phyloP scores from a whole-genome alignment of 2,797 vertebrate species.

The Diceros bicornis region DNA sequence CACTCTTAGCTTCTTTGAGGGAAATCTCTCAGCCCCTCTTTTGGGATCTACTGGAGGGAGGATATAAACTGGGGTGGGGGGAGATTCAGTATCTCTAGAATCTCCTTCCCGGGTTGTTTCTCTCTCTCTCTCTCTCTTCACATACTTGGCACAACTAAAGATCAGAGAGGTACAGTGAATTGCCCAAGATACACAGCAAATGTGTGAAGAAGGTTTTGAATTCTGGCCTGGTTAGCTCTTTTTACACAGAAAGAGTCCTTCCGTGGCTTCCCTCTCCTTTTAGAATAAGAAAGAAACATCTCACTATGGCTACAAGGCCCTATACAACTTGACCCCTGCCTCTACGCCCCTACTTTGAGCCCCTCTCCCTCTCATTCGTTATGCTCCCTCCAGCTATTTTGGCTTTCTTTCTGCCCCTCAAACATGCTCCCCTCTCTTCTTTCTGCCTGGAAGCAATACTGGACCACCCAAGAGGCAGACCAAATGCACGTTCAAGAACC shows the following conservation, averaged over 20 bases:
- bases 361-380: not conserved
- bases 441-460: not conserved
- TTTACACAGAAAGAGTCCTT: not conserved
- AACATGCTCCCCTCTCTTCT: not conserved
- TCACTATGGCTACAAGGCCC: not conserved
- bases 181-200: not conserved
- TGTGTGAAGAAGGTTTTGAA: not conserved
- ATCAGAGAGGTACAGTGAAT: not conserved
- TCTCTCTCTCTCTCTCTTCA: not conserved
- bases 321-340: not conserved
- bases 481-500: not conserved
- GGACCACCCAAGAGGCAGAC: not conserved
- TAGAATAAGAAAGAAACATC: not conserved
- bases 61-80: not conserved
- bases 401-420: not conserved
- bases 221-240: not conserved
- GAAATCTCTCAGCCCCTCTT: not conserved
- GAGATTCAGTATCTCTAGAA: not conserved
- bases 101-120: not conserved
- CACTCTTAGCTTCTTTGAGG: not conserved
- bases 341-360: not conserved
- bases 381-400: not conserved
- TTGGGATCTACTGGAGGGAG: not conserved
- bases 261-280: not conserved
- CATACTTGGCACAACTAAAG: not conserved